A percentile compares a stretch with the other conserved stretches of the same genome.
These are phyloP conservation scores for Oryctes rhinoceros DNA, from an alignment of 1,140 invertebrate species.

Conservation along the genomic window DNA sequence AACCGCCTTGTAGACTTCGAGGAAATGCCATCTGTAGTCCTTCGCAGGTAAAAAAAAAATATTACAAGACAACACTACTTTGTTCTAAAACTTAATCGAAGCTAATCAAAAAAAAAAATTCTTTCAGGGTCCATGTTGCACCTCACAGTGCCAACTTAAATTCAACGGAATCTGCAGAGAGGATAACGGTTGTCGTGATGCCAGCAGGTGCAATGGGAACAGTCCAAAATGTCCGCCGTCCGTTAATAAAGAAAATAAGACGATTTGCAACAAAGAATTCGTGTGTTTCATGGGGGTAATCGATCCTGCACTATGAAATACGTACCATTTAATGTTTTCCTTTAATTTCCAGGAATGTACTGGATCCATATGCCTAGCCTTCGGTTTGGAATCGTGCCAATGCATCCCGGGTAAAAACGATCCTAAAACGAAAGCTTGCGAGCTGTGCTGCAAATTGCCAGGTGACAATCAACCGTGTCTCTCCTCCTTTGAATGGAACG, in stretches of 20 bases:
- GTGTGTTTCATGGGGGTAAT: slow-evolving; percentile 95
- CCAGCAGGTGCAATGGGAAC: slow-evolving; percentile 88
- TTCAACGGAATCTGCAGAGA: slow-evolving; percentile 89
- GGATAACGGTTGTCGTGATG: slow-evolving; percentile 91
- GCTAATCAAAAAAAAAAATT: slow-evolving; percentile 49
- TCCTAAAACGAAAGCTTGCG: slow-evolving; percentile 84
- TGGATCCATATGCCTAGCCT: slow-evolving; percentile 90
- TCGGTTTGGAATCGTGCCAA: slow-evolving; percentile 96
- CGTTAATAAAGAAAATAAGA: slow-evolving; percentile 91
- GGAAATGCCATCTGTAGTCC: slow-evolving; percentile 82
- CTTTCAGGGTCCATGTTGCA: slow-evolving; percentile 93
- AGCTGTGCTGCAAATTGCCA: slow-evolving; percentile 87
- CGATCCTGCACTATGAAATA: background rate
- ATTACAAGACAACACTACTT: background rate
- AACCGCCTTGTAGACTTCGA: slow-evolving; percentile 85
- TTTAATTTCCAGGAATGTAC: slow-evolving; percentile 78
- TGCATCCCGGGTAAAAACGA: slow-evolving; percentile 79
- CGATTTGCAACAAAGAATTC: slow-evolving; percentile 91
- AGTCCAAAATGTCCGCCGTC: slow-evolving; percentile 89
- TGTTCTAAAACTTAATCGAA: background rate
- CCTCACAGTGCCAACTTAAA: slow-evolving; percentile 84
- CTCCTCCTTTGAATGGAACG: slow-evolving; percentile 92
- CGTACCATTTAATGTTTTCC: background rate
- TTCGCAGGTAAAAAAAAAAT: slow-evolving; percentile 69
- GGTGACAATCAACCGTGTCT: slow-evolving; percentile 82